A percentile compares a stretch with the other conserved stretches of the same genome.
Conservation (phyloP, 2,888 invertebrate genomes). For the Heliconius ismenius region DNA sequence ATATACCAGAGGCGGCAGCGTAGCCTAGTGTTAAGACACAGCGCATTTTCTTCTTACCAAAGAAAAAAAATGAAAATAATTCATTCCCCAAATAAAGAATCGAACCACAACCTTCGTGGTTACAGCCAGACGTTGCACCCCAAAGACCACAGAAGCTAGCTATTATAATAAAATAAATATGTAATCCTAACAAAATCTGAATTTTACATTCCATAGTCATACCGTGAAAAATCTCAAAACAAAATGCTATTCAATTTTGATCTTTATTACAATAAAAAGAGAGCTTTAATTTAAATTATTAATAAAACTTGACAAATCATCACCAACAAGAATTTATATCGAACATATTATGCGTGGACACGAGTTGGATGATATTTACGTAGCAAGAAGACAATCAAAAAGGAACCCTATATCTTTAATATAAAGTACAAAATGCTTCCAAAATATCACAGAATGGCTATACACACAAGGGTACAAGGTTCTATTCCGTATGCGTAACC, state of each 20-base stretch:
- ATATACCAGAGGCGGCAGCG: too few relatives aligned
- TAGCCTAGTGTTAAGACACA: too few relatives aligned
- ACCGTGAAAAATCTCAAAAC: slow-evolving; percentile 64
- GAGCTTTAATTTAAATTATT: slow-evolving; percentile 47
- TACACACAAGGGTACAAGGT: slow-evolving; percentile 44
- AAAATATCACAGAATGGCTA: slow-evolving; percentile 36
- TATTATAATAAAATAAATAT: slow-evolving; percentile 16
- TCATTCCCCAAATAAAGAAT: background rate
- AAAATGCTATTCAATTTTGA: slow-evolving; percentile 15
- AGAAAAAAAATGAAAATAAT: background rate
- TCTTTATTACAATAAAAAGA: slow-evolving; percentile 41
- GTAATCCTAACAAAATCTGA: slow-evolving; percentile 21
- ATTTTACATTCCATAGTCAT: slow-evolving; percentile 52
- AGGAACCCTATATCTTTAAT: slow-evolving; percentile 45
- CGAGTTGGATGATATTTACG: slow-evolving; percentile 57
- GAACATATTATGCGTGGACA: slow-evolving; percentile 79
- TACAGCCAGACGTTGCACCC: background rate
- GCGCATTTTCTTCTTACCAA: background rate
- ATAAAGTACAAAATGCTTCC: slow-evolving; percentile 47
- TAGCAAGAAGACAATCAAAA: slow-evolving; percentile 47
- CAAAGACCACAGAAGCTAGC: background rate
- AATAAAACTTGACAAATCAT: slow-evolving; percentile 74
- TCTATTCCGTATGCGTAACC: slow-evolving; percentile 44
- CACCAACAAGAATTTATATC: slow-evolving; percentile 68
- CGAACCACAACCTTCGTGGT: background rate